Base-by-base conservation (phyloP, 2,888 invertebrate genomes). In the Phragmatobia fuliginosa region DNA sequence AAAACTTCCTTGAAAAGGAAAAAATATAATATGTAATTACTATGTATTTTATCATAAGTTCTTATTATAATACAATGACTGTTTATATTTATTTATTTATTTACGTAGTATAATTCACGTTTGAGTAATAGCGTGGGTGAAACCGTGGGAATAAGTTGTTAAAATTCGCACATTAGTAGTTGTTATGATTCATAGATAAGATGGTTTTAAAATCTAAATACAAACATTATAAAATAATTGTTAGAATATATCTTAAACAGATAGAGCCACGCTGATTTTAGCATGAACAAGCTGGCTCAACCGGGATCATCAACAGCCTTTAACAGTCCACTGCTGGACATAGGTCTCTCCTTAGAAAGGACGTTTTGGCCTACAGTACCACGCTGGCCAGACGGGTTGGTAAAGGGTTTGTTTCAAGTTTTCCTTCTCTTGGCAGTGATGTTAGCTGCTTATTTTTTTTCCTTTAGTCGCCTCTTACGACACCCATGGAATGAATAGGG, bases 161-260 rank as follows among this genome's bases (percentile, higher is more conserved):
- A 71, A 68, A 72, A 64, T 32, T 65, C 61, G 67, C 33, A 33
- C 8, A 66, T 73, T 71, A 72, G 60, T 75, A 70, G 79, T 28
- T n/a, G 28, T 28, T 56, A 28, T 81, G 80, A 81, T 66, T 83
- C 80, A 82, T 72, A 33, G 77, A 76, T 83, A 77, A 76, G 62
- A 63, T 14, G 16, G 1, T 72, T 71, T 63, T 71, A 74, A 76
- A n/a, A 80, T 83, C 78, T 79, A 76, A 77, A 77, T 76, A 77
- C 73, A 78, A 78, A 80, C 62, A 66, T 38, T 21, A 38, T 38
- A 18, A 63, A n/a, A 49, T 28, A 68, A 31, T 67, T 45, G 32
- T 52, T 56, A 56, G 56, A 28, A 56, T 28, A 14, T 28, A 56
- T 7, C 56, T 28, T 28, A 28, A n/a, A n/a, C n/a, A n/a, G n/a